phyloP scores from a whole-genome alignment of 2,113 vertebrate species.

The Hypocryptadius cinnamomeus region DNA sequence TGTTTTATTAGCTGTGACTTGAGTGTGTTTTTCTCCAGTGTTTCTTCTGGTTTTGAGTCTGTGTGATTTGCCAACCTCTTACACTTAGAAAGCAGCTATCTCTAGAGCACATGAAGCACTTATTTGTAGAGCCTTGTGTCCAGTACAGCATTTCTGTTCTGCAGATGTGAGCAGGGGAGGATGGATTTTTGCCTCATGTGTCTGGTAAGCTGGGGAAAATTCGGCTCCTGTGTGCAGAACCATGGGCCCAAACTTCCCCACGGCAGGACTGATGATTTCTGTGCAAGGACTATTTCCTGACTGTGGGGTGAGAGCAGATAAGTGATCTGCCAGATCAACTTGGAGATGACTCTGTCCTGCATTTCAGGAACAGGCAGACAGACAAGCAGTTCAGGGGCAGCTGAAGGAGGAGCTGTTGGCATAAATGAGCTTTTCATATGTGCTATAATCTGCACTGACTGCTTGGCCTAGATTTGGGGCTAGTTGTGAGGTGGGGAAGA shows the following conservation, averaged over 20 bases:
- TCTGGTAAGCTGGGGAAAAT: background rate
- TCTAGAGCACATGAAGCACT: background rate
- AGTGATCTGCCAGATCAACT: background rate
- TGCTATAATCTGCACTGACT: conserved; percentile 42
- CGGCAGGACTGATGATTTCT: background rate
- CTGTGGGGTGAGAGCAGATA: background rate
- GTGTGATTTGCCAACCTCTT: background rate
- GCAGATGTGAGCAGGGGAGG: background rate
- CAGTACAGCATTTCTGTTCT: background rate
- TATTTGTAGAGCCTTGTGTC: background rate
- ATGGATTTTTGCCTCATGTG: rapidly evolving
- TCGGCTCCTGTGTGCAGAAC: background rate
- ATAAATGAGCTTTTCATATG: conserved; percentile 3
- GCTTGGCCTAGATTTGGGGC: conserved; percentile 51
- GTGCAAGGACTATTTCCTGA: background rate
- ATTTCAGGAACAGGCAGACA: background rate
- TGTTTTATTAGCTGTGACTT: background rate
- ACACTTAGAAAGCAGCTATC: background rate
- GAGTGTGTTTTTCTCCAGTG: background rate
- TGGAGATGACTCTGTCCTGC: background rate
- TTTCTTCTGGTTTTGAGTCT: background rate
- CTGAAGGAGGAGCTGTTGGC: conserved; percentile 20
- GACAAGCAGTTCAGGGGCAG: background rate
- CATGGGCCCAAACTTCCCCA: background rate
- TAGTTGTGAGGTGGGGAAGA: conserved; percentile 49